Conservation (phyloP, 2,113 vertebrate genomes). For the Oncorhynchus mykiss region DNA sequence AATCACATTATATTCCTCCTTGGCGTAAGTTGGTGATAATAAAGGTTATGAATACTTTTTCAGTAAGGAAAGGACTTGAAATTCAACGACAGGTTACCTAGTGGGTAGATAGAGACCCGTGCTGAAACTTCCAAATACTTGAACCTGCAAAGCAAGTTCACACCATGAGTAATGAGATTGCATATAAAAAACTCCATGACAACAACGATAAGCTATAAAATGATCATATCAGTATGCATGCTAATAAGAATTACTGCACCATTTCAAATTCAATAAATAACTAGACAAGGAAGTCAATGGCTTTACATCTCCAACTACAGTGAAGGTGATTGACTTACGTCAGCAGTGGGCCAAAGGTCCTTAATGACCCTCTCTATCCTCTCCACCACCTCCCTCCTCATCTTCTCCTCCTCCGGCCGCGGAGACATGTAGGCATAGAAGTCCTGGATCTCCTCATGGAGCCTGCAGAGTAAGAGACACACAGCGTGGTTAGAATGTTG, state of each 20-base stretch:
- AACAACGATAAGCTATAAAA: too few species aligned
- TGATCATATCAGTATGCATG: too few species aligned
- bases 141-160: constrained; percentile 27
- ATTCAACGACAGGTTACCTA: constrained; percentile 10
- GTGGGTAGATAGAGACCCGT: constrained; percentile 29
- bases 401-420: constrained; percentile 90
- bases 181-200: background rate
- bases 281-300: background rate
- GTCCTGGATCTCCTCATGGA: constrained; percentile 96
- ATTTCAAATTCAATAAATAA: background rate
- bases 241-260: background rate
- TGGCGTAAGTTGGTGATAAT: too few species aligned
- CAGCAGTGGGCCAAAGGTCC: constrained; percentile 93
- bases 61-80: too few species aligned
- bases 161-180: background rate
- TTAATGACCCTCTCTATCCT: constrained; percentile 94
- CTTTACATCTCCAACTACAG: background rate
- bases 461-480: constrained; percentile 65
- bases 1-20: background rate
- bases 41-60: too few species aligned
- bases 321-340: constrained; percentile 69
- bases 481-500: background rate
- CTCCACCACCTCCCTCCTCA: constrained; percentile 95
- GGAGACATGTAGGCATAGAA: constrained; percentile 97
- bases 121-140: constrained; percentile 32